Conservation (phyloP, 2,797 vertebrate species). For the Liasis olivaceus region DNA sequence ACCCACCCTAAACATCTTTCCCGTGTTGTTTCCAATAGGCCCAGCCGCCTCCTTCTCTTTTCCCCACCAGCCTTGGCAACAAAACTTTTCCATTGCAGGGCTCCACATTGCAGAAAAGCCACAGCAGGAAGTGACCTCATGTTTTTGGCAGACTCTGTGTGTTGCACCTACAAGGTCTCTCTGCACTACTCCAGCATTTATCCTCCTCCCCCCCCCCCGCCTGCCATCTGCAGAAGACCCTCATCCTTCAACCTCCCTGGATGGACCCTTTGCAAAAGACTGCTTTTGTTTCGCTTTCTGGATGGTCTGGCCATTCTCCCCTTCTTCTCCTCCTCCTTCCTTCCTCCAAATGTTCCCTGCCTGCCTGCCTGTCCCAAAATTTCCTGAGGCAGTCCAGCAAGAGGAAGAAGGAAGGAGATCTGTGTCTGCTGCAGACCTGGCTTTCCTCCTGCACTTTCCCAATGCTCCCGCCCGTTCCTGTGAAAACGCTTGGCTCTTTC, state of each 20-base stretch:
- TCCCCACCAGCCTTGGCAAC: conserved; percentile 35
- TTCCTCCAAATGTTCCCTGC: background rate
- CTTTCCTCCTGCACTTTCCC: conserved; percentile 10
- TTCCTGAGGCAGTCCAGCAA: conserved; percentile 26
- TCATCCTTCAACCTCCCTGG: background rate
- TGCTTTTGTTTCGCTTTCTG: background rate
- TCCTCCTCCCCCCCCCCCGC: background rate
- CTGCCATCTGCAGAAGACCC: background rate
- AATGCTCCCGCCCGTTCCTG: background rate
- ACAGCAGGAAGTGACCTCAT: conserved; percentile 70
- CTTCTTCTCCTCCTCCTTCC: too few relatives aligned
- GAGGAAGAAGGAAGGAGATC: conserved; percentile 13
- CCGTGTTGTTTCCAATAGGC: background rate
- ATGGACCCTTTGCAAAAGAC: background rate
- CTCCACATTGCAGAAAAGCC: conserved; percentile 16
- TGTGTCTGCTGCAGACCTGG: conserved; percentile 1
- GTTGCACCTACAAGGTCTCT: conserved; percentile 37
- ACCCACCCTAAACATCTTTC: background rate
- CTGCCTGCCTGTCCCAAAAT: background rate
- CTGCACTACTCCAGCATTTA: conserved; percentile 26
- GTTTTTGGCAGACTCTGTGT: conserved; percentile 61
- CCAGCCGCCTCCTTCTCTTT: conserved; percentile 43
- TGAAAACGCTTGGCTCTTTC: background rate
- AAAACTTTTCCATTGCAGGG: background rate
- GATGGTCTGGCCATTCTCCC: background rate